Evolutionary conservation across 2,888 invertebrate species (phyloP).

Genomic region (Cinara cedri): DNA sequence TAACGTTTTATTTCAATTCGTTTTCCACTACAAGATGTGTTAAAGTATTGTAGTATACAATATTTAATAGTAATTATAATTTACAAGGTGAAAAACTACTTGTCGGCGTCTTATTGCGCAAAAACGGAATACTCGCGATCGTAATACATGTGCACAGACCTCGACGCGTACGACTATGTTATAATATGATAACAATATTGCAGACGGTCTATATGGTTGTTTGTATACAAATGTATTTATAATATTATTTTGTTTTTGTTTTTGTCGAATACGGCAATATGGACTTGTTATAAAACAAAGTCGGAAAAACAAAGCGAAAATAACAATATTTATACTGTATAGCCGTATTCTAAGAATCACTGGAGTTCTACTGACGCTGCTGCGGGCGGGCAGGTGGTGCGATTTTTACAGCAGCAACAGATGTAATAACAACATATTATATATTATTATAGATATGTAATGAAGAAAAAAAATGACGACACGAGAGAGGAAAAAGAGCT

Average conservation of each 20-base stretch:
- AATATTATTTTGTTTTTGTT: no score
- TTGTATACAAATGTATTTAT: no score
- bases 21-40: no score
- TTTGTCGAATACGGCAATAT: no score
- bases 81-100: constrained; percentile 21
- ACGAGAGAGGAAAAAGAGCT: constrained; percentile 49
- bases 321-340: neutral
- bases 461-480: constrained; percentile 38
- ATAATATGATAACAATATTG: no score
- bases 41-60: no score
- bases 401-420: neutral
- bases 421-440: neutral
- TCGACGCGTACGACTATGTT: neutral
- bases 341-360: constrained; percentile 1
- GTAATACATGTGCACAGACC: neutral
- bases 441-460: neutral
- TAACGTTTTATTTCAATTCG: no score
- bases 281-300: no score
- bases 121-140: constrained; percentile 1
- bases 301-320: constrained; percentile 14
- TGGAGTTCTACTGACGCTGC: neutral
- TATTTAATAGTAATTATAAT: constrained; percentile 7
- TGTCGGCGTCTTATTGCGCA: constrained; percentile 16
- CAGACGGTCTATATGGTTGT: no score
- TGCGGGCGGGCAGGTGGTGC: neutral